Conservation (phyloP, 2,888 invertebrate species). For the Ormyrus rosae region DNA sequence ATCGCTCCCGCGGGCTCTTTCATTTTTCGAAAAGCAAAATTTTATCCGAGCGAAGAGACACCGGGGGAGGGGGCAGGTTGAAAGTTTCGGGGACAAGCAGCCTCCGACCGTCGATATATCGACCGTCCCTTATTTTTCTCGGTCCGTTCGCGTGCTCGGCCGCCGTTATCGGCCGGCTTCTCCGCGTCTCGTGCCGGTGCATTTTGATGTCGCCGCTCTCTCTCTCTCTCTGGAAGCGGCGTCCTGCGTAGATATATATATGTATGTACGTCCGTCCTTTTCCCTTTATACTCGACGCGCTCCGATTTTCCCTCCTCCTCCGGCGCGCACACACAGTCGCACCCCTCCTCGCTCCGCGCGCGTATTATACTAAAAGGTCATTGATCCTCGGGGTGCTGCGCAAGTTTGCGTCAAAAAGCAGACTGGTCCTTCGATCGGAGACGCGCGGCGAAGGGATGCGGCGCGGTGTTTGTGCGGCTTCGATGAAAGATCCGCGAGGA, state of each 20-base stretch:
- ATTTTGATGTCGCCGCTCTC: constrained; percentile 28
- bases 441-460: background rate
- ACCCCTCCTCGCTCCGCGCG: background rate
- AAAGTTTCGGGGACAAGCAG: too few species aligned
- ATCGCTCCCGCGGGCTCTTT: background rate
- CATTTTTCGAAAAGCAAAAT: background rate
- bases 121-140: too few species aligned
- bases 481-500: constrained; percentile 19
- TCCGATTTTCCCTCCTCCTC: constrained; percentile 2
- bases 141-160: too few species aligned
- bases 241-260: background rate
- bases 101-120: too few species aligned
- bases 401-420: constrained; percentile 36
- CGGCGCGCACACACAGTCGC: background rate
- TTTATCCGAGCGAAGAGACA: too few species aligned
- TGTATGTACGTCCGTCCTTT: background rate
- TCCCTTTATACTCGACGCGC: constrained; percentile 3
- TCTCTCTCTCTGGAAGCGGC: background rate
- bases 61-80: too few species aligned
- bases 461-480: background rate
- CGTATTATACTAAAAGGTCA: constrained; percentile 57
- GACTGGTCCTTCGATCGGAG: constrained; percentile 23
- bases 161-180: background rate
- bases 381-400: constrained; percentile 58
- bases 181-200: constrained; percentile 43